Base-by-base conservation (phyloP, 2,888 invertebrate species). In the Aporophyla nigra region DNA sequence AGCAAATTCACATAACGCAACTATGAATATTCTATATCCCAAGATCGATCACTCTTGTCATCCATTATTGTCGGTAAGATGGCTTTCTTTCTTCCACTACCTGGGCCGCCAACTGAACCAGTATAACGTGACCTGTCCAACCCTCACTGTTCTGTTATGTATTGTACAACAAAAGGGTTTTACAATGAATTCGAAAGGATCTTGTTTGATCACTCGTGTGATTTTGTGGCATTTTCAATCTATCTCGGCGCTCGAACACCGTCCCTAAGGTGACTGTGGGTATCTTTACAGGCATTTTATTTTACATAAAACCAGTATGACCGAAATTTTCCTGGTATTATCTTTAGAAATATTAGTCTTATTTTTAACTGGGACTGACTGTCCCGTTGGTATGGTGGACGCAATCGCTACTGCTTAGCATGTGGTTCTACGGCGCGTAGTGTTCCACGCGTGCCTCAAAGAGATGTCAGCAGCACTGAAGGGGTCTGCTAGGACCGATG, bases 141-240 rank as follows among this genome's bases (percentile, higher is more conserved):
- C 72, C 68, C 76, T 68, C 71, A 71, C 68, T 71, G 70, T 71
- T 66, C 46, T 51, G 24, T 69, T 75, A 72, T 65, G 54, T 63
- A 78, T 40, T 67, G 54, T 70, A 74, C 72, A 77, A 77, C 75
- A 80, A 84, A 79, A 83, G 76, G 69, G 85, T 54, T 78, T 82
- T 79, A 63, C 72, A 88, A 77, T 76, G 78, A 80, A 82, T 81
- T 85, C 71, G 67, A 72, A 33, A 70, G 65, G 82, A 78, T 77
- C 85, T 86, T 80, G 71, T 80, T 87, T 79, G 82, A 80, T 82
- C 79, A 82, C 76, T 81, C 74, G 86, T 83, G 79, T 82, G 85
- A 85, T 83, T 86, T 83, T 85, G 89, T 83, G 89, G 83, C 80
- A 89, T 88, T 89, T 89, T 68, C 83, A 88, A 86, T 89, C 83